Evolutionary conservation across 2,797 vertebrate genomes (phyloP).

Genomic region (Selene dorsalis): DNA sequence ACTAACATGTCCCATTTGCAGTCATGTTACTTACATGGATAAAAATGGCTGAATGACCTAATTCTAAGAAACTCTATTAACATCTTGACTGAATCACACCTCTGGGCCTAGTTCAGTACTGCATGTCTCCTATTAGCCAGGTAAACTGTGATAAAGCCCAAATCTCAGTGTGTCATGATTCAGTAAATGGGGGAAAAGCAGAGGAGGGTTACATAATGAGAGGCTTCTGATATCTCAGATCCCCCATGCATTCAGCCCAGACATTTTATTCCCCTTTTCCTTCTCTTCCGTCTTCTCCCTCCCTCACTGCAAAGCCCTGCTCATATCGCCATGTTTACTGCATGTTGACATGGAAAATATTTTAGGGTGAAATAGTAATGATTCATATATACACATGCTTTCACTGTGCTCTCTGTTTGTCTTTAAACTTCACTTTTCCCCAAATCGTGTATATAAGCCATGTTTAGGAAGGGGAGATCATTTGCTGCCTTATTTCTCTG

Average conservation of each 20-base stretch:
- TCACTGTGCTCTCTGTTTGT: constrained; percentile 80
- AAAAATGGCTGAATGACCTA: not conserved
- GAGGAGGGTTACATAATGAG: not conserved
- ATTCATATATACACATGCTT: constrained; percentile 84
- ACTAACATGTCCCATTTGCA: not conserved
- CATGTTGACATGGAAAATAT: constrained; percentile 87
- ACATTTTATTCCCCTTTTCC: constrained; percentile 8
- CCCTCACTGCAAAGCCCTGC: constrained; percentile 71
- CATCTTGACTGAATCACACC: not conserved
- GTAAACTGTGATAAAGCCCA: not conserved
- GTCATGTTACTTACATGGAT: not conserved
- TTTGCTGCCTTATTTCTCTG: constrained; percentile 52
- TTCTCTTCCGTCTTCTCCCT: constrained; percentile 54
- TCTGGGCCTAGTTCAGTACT: not conserved
- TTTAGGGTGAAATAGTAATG: constrained; percentile 85
- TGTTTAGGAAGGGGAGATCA: constrained; percentile 64
- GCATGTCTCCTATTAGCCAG: not conserved
- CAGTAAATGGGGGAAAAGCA: not conserved
- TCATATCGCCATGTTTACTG: constrained; percentile 78
- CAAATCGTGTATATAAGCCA: constrained; percentile 85
- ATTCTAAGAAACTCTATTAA: not conserved
- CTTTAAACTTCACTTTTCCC: constrained; percentile 83
- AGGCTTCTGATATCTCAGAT: not conserved
- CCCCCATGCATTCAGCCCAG: not conserved
- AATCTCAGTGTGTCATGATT: not conserved